Evolutionary conservation across 1,140 invertebrate species (phyloP).

Genomic region (Wiebesia pumilae): DNA sequence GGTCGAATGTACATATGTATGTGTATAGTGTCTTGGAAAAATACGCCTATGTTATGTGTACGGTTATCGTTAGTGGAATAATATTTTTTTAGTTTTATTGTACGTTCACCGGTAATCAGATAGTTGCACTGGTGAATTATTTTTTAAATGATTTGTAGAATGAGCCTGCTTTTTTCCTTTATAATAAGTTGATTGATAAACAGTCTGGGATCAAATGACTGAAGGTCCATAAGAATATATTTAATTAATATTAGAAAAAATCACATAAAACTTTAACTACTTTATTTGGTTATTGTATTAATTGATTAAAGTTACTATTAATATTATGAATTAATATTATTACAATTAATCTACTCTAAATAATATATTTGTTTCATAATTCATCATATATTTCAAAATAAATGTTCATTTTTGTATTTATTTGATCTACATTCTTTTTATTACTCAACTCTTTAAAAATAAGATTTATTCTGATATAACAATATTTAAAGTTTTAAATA

Average conservation of each 20-base stretch:
- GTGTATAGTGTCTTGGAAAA: slow-evolving; percentile 39
- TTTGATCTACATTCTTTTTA: too few relatives aligned
- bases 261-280: background rate
- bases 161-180: background rate
- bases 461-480: too few relatives aligned
- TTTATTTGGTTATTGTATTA: background rate
- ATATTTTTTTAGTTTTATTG: slow-evolving; percentile 41
- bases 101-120: background rate
- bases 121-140: slow-evolving; percentile 19
- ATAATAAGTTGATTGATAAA: slow-evolving; percentile 6
- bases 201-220: background rate
- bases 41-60: slow-evolving; percentile 12
- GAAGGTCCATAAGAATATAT: background rate
- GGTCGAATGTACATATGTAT: slow-evolving; percentile 1
- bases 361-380: too few relatives aligned
- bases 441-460: too few relatives aligned
- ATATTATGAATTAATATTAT: too few relatives aligned
- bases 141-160: background rate
- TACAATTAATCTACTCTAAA: too few relatives aligned
- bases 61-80: slow-evolving; percentile 16
- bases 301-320: too few relatives aligned
- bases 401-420: too few relatives aligned
- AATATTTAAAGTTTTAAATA: too few relatives aligned
- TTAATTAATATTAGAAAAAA: background rate
- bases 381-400: too few relatives aligned